These are phyloP conservation scores for Xylota segnis DNA, from an alignment of 2,888 invertebrate genomes.

Conservation along the genomic window DNA sequence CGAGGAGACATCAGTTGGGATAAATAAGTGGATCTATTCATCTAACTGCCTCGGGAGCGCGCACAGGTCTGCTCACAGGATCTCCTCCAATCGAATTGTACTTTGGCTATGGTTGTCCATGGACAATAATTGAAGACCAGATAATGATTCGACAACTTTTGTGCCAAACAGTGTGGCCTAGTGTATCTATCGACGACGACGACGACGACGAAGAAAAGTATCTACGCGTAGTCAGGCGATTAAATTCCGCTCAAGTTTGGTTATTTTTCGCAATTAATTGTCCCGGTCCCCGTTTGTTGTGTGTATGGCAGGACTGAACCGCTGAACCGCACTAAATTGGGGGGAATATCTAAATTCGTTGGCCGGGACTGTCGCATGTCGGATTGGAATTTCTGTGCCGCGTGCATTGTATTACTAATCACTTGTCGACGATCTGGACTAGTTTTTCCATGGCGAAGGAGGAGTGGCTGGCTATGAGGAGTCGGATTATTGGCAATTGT, in stretches of 20 bases:
- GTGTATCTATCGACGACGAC: slow-evolving; percentile 27
- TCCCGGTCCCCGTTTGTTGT: slow-evolving; percentile 26
- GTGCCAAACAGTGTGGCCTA: slow-evolving; percentile 59
- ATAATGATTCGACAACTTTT: slow-evolving; percentile 73
- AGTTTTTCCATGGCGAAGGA: slow-evolving; percentile 20
- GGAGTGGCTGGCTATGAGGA: slow-evolving; percentile 15
- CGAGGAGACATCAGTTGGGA: slow-evolving; percentile 54
- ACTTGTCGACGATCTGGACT: slow-evolving; percentile 63
- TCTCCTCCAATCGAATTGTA: slow-evolving; percentile 53
- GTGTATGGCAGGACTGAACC: not conserved
- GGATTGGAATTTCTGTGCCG: slow-evolving; percentile 58
- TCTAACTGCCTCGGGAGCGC: slow-evolving; percentile 47
- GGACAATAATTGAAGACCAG: slow-evolving; percentile 75
- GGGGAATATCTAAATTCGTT: slow-evolving; percentile 69
- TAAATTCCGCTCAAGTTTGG: slow-evolving; percentile 64
- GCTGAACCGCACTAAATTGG: slow-evolving; percentile 44
- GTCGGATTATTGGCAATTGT: slow-evolving; percentile 65
- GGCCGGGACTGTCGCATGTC: slow-evolving; percentile 36
- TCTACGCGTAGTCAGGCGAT: slow-evolving; percentile 37
- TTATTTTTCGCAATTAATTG: slow-evolving; percentile 73
- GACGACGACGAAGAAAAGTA: slow-evolving; percentile 10
- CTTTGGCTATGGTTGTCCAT: slow-evolving; percentile 52
- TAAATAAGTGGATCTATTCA: slow-evolving; percentile 74
- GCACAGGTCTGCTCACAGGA: slow-evolving; percentile 21
- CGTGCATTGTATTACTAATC: slow-evolving; percentile 69